Evolutionary conservation across 2,888 invertebrate genomes (phyloP).

Genomic region (Zaprionus bogoriensis): DNA sequence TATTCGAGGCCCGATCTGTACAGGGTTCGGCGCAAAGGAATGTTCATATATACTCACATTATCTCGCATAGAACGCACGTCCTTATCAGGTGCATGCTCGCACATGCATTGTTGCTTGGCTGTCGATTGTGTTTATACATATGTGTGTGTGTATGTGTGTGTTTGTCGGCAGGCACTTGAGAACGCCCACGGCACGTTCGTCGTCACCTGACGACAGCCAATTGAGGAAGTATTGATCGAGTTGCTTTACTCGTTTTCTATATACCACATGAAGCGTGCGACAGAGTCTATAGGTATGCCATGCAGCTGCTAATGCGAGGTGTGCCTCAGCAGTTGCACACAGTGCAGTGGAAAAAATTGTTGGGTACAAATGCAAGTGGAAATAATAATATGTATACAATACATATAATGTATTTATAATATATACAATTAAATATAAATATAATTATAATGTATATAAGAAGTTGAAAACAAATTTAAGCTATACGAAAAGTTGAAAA

Average conservation of each 20-base stretch:
- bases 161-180: slow-evolving; percentile 17
- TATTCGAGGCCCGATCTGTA: slow-evolving; percentile 32
- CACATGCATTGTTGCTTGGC: neutral
- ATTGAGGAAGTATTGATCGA: slow-evolving; percentile 46
- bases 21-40: neutral
- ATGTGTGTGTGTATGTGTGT: too few relatives aligned
- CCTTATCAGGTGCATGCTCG: slow-evolving; percentile 38
- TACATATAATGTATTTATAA: too few relatives aligned
- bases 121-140: slow-evolving; percentile 10
- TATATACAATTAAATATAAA: too few relatives aligned
- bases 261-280: slow-evolving; percentile 6
- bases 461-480: too few relatives aligned
- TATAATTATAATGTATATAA: too few relatives aligned
- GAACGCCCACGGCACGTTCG: slow-evolving; percentile 2
- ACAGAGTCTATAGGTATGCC: slow-evolving; percentile 9
- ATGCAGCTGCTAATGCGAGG: slow-evolving; percentile 8
- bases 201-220: slow-evolving; percentile 20
- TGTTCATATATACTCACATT: slow-evolving; percentile 14
- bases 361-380: too few relatives aligned
- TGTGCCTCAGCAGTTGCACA: too few relatives aligned
- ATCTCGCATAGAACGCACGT: slow-evolving; percentile 12
- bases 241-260: too few relatives aligned
- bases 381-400: too few relatives aligned
- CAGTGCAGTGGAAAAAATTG: too few relatives aligned
- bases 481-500: too few relatives aligned